Conservation (phyloP, 2,797 vertebrate species). For the Odontamblyopus lacepedii region DNA sequence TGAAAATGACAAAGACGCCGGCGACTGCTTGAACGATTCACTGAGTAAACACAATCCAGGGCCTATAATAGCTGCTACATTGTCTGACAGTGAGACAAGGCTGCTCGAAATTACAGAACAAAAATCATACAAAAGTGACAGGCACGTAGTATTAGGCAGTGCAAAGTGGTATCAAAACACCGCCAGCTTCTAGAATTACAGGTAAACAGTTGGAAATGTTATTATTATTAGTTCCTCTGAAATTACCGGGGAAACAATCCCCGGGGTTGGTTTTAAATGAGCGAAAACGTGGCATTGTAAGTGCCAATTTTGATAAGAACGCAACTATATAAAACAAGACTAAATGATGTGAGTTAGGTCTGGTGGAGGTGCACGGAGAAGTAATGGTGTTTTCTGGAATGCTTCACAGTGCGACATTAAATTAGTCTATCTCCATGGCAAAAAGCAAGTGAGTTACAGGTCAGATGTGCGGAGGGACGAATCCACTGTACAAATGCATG, state of each 20-base stretch:
- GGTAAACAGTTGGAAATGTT: not conserved
- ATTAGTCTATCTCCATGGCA: no score
- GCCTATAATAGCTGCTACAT: constrained; percentile 25
- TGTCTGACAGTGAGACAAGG: constrained; percentile 12
- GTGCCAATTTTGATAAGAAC: no score
- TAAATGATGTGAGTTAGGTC: no score
- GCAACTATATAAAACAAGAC: no score
- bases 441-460: no score
- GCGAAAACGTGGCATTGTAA: no score
- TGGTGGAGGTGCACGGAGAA: no score
- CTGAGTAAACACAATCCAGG: constrained; percentile 16
- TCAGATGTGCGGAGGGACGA: no score
- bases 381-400: no score
- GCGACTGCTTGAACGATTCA: not conserved
- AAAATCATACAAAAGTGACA: not conserved
- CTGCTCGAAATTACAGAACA: constrained; percentile 26
- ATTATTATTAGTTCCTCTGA: not conserved
- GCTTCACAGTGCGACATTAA: no score
- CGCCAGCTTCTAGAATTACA: not conserved
- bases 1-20: constrained; percentile 9
- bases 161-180: not conserved
- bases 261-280: no score
- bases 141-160: constrained; percentile 5
- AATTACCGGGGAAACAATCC: not conserved
- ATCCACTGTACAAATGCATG: no score